Evolutionary conservation across 2,113 vertebrate genomes (phyloP).

Genomic region (Brachyistius frenatus): DNA sequence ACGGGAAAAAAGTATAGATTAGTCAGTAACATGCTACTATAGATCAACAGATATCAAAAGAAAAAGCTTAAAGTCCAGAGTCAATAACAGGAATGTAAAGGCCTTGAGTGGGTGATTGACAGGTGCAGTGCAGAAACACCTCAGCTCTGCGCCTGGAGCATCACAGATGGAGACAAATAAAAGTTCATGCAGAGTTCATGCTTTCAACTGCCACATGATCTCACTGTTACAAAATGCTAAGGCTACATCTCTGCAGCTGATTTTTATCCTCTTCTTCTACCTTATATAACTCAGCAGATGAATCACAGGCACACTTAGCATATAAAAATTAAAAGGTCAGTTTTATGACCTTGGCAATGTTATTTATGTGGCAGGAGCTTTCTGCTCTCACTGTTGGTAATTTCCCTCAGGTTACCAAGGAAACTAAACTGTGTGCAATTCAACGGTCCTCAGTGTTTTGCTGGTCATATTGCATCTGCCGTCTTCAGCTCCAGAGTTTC

Average conservation of each 20-base stretch:
- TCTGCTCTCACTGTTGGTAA: slow-evolving; percentile 40
- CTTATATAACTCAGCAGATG: slow-evolving; percentile 38
- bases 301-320: slow-evolving; percentile 34
- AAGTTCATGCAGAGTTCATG: slow-evolving; percentile 57
- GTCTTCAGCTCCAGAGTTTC: slow-evolving; percentile 61
- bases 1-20: not conserved
- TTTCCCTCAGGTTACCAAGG: slow-evolving; percentile 71
- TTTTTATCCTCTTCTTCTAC: not conserved
- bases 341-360: slow-evolving; percentile 37
- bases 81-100: not conserved
- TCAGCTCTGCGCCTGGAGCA: not conserved
- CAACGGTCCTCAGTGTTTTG: slow-evolving; percentile 30
- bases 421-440: slow-evolving; percentile 54
- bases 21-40: not conserved
- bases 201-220: slow-evolving; percentile 24
- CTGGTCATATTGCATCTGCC: slow-evolving; percentile 62
- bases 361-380: slow-evolving; percentile 39
- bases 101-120: slow-evolving; percentile 24
- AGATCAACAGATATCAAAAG: not conserved
- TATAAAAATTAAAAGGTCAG: slow-evolving; percentile 49
- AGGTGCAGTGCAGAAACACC: slow-evolving; percentile 11
- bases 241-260: not conserved
- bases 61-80: not conserved
- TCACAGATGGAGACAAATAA: slow-evolving; percentile 35
- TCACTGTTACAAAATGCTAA: slow-evolving; percentile 5